phyloP scores from a whole-genome alignment of 2,113 vertebrate genomes.

The Ciconia stormi region DNA sequence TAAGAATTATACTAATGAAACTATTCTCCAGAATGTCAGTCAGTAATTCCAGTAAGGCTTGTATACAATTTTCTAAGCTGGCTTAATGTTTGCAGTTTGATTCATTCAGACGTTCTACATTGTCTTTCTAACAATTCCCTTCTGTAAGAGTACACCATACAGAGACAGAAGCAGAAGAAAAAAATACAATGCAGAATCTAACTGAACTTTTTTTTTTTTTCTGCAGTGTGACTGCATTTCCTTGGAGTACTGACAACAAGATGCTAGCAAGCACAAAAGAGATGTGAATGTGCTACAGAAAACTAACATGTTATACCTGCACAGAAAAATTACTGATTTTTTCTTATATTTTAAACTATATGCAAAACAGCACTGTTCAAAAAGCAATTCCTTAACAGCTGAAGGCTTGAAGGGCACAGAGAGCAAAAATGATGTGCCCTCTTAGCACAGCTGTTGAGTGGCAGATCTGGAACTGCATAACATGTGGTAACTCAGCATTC shows the following conservation, averaged over 20 bases:
- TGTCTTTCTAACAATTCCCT: neutral
- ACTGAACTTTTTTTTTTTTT: neutral
- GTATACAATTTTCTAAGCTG: neutral
- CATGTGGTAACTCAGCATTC: neutral
- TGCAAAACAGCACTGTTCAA: neutral
- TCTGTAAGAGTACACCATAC: neutral
- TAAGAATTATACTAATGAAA: neutral
- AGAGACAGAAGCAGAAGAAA: neutral
- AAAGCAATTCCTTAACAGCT: neutral
- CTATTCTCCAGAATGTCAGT: neutral
- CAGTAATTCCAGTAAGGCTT: neutral
- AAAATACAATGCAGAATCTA: neutral
- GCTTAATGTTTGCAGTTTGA: neutral
- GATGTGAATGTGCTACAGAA: neutral
- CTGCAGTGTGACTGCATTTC: neutral
- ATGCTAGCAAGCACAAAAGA: neutral
- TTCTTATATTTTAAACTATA: neutral
- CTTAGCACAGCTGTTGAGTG: neutral
- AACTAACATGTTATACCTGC: neutral
- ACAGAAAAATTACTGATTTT: neutral
- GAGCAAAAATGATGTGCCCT: neutral
- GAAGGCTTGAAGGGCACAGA: neutral
- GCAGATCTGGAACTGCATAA: neutral
- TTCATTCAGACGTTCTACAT: neutral
- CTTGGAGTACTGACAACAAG: neutral